Percentiles rank a stretch among this genome's conserved stretches.
Evolutionary conservation across 2,888 invertebrate genomes (phyloP).

Genomic region (Dione vanillae): DNA sequence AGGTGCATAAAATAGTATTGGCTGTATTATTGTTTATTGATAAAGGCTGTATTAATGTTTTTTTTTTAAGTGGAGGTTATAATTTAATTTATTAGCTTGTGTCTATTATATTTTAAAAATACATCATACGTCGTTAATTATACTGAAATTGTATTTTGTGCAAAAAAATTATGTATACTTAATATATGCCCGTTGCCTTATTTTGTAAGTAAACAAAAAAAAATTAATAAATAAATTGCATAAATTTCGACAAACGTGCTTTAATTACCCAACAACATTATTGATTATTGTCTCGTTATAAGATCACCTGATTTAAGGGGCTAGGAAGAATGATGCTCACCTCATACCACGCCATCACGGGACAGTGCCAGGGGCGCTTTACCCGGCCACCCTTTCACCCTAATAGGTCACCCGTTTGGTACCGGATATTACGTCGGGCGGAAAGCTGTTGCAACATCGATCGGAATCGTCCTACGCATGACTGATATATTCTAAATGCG

Average conservation of each 20-base stretch:
- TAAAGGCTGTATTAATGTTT: too few relatives aligned
- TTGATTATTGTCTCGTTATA: conserved; percentile 1
- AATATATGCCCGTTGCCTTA: too few relatives aligned
- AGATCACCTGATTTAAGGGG: conserved; percentile 10
- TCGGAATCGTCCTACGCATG: conserved; percentile 8
- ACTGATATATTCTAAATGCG: conserved; percentile 1
- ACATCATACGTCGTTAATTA: too few relatives aligned
- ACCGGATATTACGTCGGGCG: conserved; percentile 15
- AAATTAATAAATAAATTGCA: not conserved
- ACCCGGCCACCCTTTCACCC: conserved; percentile 17
- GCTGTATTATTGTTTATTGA: not conserved
- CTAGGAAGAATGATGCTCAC: not conserved
- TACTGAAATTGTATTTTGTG: too few relatives aligned
- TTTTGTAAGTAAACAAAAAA: not conserved
- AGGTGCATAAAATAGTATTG: not conserved
- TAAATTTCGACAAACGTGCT: not conserved
- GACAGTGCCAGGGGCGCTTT: not conserved
- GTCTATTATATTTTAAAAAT: too few relatives aligned
- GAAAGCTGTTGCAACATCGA: conserved; percentile 18
- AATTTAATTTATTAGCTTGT: too few relatives aligned
- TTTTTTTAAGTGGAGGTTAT: too few relatives aligned
- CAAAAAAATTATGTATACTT: too few relatives aligned
- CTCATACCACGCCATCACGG: conserved; percentile 1
- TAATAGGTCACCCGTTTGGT: conserved; percentile 13
- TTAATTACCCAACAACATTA: not conserved